Percentiles rank a stretch among this genome's conserved stretches.
phyloP scores from a whole-genome alignment of 2,113 vertebrate genomes.

The Balaeniceps rex region DNA sequence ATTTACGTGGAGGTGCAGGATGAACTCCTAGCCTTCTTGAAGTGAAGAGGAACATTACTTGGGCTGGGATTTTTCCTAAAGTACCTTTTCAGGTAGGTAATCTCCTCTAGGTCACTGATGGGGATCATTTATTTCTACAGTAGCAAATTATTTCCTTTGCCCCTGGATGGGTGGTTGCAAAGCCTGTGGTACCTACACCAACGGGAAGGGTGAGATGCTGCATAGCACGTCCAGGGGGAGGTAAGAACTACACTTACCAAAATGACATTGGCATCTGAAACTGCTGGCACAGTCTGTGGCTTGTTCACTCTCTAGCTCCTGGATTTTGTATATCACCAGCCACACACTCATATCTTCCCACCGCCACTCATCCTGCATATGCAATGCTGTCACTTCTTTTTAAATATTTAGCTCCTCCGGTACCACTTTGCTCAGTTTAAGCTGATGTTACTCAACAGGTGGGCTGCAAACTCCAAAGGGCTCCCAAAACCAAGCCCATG shows the following conservation, averaged over 20 bases:
- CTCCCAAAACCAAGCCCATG: background rate
- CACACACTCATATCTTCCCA: background rate
- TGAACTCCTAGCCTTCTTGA: background rate
- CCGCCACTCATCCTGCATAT: background rate
- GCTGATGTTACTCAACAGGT: background rate
- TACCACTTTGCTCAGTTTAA: background rate
- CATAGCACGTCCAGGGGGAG: background rate
- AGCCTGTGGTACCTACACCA: background rate
- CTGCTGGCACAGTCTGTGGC: background rate
- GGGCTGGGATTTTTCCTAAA: background rate
- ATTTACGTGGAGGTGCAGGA: background rate
- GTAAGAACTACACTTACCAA: background rate
- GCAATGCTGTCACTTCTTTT: background rate
- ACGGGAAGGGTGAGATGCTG: background rate
- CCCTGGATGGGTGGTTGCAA: background rate
- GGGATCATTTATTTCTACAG: background rate
- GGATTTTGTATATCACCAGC: background rate
- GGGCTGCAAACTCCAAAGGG: background rate
- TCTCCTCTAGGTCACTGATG: background rate
- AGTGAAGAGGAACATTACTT: background rate
- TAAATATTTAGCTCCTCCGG: background rate
- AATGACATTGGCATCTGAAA: background rate
- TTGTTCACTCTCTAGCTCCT: background rate
- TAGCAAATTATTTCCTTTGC: background rate
- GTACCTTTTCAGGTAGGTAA: background rate